Base-by-base conservation (phyloP, 2,888 invertebrate genomes). In the Corbicula japonica region DNA sequence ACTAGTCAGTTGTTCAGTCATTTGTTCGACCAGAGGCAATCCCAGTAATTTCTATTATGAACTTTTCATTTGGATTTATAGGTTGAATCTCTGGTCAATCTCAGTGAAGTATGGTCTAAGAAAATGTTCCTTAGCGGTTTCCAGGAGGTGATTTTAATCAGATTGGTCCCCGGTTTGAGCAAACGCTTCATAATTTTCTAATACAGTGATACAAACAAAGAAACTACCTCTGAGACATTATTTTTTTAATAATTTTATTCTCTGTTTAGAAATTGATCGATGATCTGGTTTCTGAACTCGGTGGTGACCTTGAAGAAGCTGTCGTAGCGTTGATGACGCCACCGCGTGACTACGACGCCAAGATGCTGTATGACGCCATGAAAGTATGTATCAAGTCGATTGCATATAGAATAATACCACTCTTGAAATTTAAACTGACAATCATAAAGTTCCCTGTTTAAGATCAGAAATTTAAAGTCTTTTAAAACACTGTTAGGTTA, bases 221-320 rank as follows among this genome's bases (percentile, higher is more conserved):
- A 12, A 38, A 12, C 18, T 38, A 15, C 41, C 18, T 38, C 41
- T 38, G 41, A 38, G 18, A 38, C n/a, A n/a, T n/a, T n/a, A n/a
- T n/a, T n/a, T n/a, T n/a, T n/a, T n/a, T n/a, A 38, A 38, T 38
- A 38, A 38, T 38, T 12, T 12, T 12, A 38, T 2, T 21, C 4
- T 28, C 69, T 35, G 63, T 71, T n/a, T 80, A 92, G 91, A 87
- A 89, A 48, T 70, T 92, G 52, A 69, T 87, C 18, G 91, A 89
- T 0, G 88, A 87, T 28, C 76, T 92, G 61, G 90, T 89, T 73
- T 76, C 97, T 81, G 98, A 98, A 93, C 95, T 97, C 26, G 96
- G 96, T 87, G 98, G 98, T 3, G 96, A 97, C 91, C 97, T 98
- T 90, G 97, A 98, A 91, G 96, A 96, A 69, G 95, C 97, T 0